Percentiles rank a stretch among this genome's conserved stretches.
These are phyloP conservation scores for Mastigias papua DNA, from an alignment of 30 jellyfish, hydroid and myxozoan species.

Conservation along the genomic window DNA sequence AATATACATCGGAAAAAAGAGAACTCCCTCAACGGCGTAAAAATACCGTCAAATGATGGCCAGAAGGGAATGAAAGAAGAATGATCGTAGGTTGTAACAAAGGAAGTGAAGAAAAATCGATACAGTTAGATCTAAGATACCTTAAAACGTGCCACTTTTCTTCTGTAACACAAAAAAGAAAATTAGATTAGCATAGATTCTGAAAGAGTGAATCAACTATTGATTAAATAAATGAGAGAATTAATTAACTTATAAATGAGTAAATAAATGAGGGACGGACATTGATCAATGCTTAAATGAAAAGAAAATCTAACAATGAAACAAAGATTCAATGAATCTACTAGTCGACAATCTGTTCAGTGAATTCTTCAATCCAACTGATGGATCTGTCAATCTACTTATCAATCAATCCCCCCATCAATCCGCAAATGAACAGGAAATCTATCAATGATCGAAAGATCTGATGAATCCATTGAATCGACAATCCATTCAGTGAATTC, in stretches of 20 bases:
- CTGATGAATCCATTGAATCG: too few relatives aligned
- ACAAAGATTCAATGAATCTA: background rate
- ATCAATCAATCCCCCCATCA: background rate
- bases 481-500: too few relatives aligned
- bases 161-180: slow-evolving; percentile 49
- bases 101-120: background rate
- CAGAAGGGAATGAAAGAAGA: too few relatives aligned
- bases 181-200: background rate
- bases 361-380: too few relatives aligned
- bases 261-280: background rate
- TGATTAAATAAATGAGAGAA: too few relatives aligned
- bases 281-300: background rate
- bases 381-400: background rate
- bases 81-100: background rate
- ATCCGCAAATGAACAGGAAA: background rate
- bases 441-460: too few relatives aligned
- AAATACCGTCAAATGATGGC: too few relatives aligned
- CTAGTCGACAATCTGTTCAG: background rate
- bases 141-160: slow-evolving; percentile 89
- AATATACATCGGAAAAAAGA: too few relatives aligned
- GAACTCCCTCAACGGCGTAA: too few relatives aligned
- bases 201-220: background rate
- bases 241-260: background rate
- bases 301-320: background rate
- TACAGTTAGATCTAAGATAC: slow-evolving; percentile 7